Evolutionary conservation across 2,888 invertebrate genomes (phyloP), one percentile per base, ranked within the genome.

Genomic region (Andrena hattorfiana): DNA sequence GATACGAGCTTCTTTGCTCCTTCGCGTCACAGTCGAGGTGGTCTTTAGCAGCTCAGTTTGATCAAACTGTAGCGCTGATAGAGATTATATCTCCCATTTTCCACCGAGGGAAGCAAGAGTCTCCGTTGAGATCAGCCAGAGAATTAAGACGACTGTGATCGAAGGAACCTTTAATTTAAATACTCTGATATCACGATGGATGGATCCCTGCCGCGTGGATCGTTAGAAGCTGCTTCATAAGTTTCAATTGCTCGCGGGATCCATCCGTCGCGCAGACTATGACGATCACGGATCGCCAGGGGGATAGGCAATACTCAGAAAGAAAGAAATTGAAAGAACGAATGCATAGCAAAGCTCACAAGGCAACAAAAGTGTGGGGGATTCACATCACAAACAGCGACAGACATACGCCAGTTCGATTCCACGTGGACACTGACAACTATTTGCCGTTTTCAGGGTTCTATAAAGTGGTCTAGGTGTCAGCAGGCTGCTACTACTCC

Each of bases 271-370:
- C 3, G 49, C 30, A 49, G 49, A 49, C 51, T 56, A 81, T 69
- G 69, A 68, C 73, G 70, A 78, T 68, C 80, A 75, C 74, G 62
- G 74, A 75, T 69, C 73, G 71, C 13, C 78, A 72, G 16, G 62
- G 64, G 67, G 30, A 28, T 59, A 75, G 69, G 56, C 42, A 69
- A 81, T 75, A 81, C 72, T 68, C 35, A 72, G 63, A 74, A 74
- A 76, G 63, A 86, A 81, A 83, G 70, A 77, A 87, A 83, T 80
- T 68, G 84, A 87, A 80, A 77, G 81, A 88, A 80, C 79, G 72
- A 78, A 82, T 71, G 77, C 78, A 85, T 76, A 86, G 84, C 86
- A 82, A 82, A 88, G 88, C 87, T 76, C 79, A 83, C 72, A 70
- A 81, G 84, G 77, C 84, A 87, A 88, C 77, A 72, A 75, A 87